Base-by-base conservation (phyloP, 2,113 vertebrate genomes). In the Bostrychus sinensis region DNA sequence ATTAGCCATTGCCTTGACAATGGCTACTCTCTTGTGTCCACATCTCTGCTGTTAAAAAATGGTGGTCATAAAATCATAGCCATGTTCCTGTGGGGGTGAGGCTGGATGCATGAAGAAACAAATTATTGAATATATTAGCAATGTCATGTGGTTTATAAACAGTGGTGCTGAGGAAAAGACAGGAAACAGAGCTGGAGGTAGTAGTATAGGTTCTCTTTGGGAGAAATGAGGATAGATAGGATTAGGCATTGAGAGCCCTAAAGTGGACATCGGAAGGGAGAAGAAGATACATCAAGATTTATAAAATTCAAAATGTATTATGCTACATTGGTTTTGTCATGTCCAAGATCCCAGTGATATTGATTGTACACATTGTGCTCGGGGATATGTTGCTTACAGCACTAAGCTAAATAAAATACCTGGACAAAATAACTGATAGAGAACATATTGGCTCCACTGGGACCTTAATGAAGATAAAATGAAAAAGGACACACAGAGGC, bases 401-500 rank as follows among this genome's bases (percentile, higher is more conserved):
- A 28, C 25, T n/a, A 28, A 28, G 14, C 48, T 51, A 51, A 50
- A 51, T 30, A 51, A 25, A n/a, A 51, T 32, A 30, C 16, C 0
- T 7, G 12, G 2, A n/a, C 48, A 28, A 30, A 51, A 51, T 51
- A 28, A 51, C 48, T 3, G 16, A 39, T 39, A 4, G 37, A 39
- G 13, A 51, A 30, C 25, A 16, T 28, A 30, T n/a, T 51, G 25
- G 25, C 14, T 51, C 48, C 25, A 9, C 14, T 28, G 48, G 25
- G 48, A 30, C 48, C n/a, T 8, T 28, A 30, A 51, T 51, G 26
- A 51, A 51, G 48, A 51, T 51, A 30, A 46, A 71, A 65, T 43
- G 38, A 48, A 45, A 56, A 62, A 69, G 56, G 62, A 78, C 59
- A 66, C 34, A 51, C 46, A 58, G 54, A 66, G 53, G 37, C 43